These are phyloP conservation scores for Aphaenogaster rudis DNA, from an alignment of 1,140 invertebrate genomes.

Conservation along the genomic window DNA sequence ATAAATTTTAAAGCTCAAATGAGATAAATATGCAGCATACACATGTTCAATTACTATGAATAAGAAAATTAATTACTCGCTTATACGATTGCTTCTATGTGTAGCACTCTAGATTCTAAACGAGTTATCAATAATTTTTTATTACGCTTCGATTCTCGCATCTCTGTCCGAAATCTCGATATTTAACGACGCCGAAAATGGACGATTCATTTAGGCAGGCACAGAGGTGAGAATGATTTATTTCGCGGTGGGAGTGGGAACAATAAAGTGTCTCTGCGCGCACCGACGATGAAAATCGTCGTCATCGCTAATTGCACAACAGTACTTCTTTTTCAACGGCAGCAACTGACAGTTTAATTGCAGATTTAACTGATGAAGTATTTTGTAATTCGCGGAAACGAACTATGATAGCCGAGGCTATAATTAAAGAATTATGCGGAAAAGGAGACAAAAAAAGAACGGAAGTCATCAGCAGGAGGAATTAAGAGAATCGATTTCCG, in stretches of 20 bases:
- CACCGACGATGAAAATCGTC: constrained; percentile 29
- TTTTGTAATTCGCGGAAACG: constrained; percentile 6
- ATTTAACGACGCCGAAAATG: constrained; percentile 44
- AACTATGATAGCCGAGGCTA: background rate
- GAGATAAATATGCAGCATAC: background rate
- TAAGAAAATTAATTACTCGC: background rate
- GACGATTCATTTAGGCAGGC: constrained; percentile 59
- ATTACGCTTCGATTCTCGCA: background rate
- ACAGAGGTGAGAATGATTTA: constrained; percentile 48
- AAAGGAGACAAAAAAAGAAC: background rate
- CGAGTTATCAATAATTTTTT: constrained; percentile 28
- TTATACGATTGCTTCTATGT: background rate
- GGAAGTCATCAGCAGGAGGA: background rate
- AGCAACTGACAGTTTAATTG: constrained; percentile 51
- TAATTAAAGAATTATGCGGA: constrained; percentile 45
- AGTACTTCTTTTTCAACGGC: constrained; percentile 37
- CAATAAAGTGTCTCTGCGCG: constrained; percentile 20
- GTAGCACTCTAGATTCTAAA: background rate
- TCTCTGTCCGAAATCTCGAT: background rate
- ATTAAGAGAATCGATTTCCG: constrained; percentile 15
- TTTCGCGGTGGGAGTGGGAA: constrained; percentile 38
- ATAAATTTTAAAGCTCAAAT: background rate
- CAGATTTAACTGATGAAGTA: constrained; percentile 9
- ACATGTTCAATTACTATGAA: background rate
- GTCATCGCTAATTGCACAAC: constrained; percentile 43